A percentile compares a stretch with the other conserved stretches of the same genome.
These are phyloP conservation scores for Genyomyrus donnyi DNA, from an alignment of 2,113 vertebrate species.

Conservation along the genomic window DNA sequence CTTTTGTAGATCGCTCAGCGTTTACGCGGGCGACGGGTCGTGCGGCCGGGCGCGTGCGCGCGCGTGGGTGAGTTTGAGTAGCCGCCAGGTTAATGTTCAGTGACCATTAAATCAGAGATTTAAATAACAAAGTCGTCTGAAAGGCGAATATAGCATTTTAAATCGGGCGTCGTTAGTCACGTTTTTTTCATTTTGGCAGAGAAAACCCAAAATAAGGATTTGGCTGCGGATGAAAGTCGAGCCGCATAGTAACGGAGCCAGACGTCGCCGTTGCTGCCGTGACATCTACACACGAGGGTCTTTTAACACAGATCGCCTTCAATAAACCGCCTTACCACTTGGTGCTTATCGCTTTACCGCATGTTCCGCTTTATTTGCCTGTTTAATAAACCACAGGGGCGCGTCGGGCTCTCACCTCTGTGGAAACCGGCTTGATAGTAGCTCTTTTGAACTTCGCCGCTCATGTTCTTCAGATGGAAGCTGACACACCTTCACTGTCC, in stretches of 20 bases:
- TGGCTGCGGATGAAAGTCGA: not conserved
- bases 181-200: not conserved
- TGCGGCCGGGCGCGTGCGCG: conserved; percentile 52
- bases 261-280: not conserved
- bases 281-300: not conserved
- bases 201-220: not conserved
- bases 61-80: conserved; percentile 10
- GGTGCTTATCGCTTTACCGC: not conserved
- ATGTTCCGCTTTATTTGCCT: not conserved
- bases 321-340: not conserved
- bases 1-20: conserved; percentile 46
- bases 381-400: not conserved
- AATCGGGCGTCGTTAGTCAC: not conserved
- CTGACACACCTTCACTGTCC: not conserved
- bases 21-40: conserved; percentile 56
- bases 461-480: not conserved
- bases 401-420: not conserved
- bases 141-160: not conserved
- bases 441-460: not conserved
- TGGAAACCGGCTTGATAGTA: not conserved
- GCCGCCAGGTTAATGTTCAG: conserved; percentile 32
- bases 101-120: not conserved
- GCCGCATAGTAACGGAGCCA: not conserved
- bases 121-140: not conserved
- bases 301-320: not conserved